Base-by-base conservation (phyloP, 1,140 invertebrate species). In the Leptopilina boulardi region DNA sequence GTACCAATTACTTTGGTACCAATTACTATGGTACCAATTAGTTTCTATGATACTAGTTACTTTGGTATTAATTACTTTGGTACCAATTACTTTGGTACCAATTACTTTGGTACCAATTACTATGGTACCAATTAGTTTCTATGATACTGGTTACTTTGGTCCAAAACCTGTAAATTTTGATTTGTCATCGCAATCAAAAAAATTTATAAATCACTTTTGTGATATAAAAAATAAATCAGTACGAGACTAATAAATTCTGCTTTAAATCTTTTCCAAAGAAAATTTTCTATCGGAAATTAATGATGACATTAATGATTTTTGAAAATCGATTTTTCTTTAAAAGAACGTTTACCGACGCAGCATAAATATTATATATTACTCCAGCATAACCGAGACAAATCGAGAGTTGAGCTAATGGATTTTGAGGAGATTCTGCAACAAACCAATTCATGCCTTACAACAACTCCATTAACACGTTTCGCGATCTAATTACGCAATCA, bases 381-480 rank as follows among this genome's bases (percentile, higher is more conserved):
- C 34, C 59, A n/a, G 26, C 26, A 23, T 15, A 66, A 66, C 26
- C 59, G 23, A 30, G 26, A 23, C 59, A 10, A 30, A 66, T 66
- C 26, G 13, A 30, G 26, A 30, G 26, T 15, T 30, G n/a, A n/a
- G 23, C 23, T 15, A 66, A 66, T 66, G 21, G 59, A 66, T 66
- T 66, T 66, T 66, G 23, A n/a, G 59, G 59, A 66, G 59, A n/a
- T 66, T n/a, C 59, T 30, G 56, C 23, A 66, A 15, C 56, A 21
- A 66, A 66, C 11, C 23, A n/a, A 66, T 66, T 66, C 26, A 66
- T 66, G 59, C 21, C 59, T 30, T 15, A 30, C 26, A 30, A 66
- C 59, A 66, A 66, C 59, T 30, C 59, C 23, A 66, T 66, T 66
- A 66, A 34, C 59, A 66, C 59, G 59, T 66, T 34, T 30, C 59